These are phyloP conservation scores for Hydra vulgaris DNA, from an alignment of 30 jellyfish, hydroid and myxozoan species.

Conservation along the genomic window DNA sequence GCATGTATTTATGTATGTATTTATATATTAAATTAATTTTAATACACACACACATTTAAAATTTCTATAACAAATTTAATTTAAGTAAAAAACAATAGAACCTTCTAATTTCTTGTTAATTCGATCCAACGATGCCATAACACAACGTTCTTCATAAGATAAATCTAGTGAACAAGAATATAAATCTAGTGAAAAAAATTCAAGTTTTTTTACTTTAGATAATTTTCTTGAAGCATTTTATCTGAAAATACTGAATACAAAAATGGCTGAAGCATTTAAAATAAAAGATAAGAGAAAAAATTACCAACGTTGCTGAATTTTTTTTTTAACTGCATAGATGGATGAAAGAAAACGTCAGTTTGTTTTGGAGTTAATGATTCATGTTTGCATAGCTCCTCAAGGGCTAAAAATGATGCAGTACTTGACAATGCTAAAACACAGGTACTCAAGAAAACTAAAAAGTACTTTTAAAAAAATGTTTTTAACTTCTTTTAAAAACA, in stretches of 20 bases:
- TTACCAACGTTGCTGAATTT: neutral
- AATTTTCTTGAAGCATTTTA: neutral
- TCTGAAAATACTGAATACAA: neutral
- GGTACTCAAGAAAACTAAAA: constrained; percentile 7
- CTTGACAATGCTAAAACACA: constrained; percentile 53
- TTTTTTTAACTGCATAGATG: constrained; percentile 21
- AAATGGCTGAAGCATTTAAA: neutral
- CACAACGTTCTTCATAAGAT: constrained; percentile 78
- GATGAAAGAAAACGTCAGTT: constrained; percentile 49
- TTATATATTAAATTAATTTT: too few species aligned
- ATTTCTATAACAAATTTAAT: too few species aligned
- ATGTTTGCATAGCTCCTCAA: constrained; percentile 62
- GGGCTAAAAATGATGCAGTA: constrained; percentile 65
- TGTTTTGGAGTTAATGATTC: constrained; percentile 45
- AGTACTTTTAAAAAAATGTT: neutral
- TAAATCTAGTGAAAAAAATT: neutral
- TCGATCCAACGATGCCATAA: constrained; percentile 78
- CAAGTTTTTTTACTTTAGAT: too few species aligned
- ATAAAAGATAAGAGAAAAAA: too few species aligned
- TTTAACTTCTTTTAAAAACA: too few species aligned
- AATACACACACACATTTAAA: too few species aligned
- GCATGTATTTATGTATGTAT: too few species aligned
- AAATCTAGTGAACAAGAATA: constrained; percentile 3
- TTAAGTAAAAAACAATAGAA: too few species aligned
- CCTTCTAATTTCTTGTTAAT: constrained; percentile 57